Base-by-base conservation (phyloP, 1,140 invertebrate genomes). In the Trinorchestia longiramus region DNA sequence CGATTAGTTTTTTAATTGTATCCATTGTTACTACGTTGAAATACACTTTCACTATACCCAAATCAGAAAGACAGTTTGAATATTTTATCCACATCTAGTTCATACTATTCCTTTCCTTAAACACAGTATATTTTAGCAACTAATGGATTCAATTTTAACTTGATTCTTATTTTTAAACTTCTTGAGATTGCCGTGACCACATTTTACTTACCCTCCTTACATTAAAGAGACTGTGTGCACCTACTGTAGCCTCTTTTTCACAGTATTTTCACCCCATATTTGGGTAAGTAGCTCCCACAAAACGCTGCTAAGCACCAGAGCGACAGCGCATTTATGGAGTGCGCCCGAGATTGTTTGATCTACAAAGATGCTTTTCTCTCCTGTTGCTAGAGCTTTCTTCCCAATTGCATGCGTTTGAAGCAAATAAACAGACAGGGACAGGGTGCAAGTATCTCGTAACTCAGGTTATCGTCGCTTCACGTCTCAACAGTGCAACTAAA, bases 381-480 rank as follows among this genome's bases (percentile, higher is more conserved):
- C 43, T 94, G 92, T 94, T 94, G 43, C 92, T 43, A 45, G 92
- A 94, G 43, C 92, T 94, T 94, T 43, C 44, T 45, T 94, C 92
- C 92, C 92, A 94, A 94, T 47, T 94, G 36, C 92, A 19, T 43
- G 92, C 44, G 43, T 94, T 94, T 94, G 44, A 94, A 45, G 92
- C 92, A 94, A 47, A 94, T 94, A 94, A 94, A 94, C 45, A 94
- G 41, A 94, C 92, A 47, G 92, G 43, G 44, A 43, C 92, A 4
- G 36, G 43, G 36, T 23, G 43, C 40, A 94, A 94, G 92, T 36
- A 94, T 45, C 41, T 94, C 92, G 92, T 94, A 94, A 94, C 92
- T 94, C 43, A 44, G 92, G 92, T 94, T 94, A 94, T 94, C 92
- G 43, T 94, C 43, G 41, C 92, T 94, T 94, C 47, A 94, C 92